A percentile compares a stretch with the other conserved stretches of the same genome.
phyloP scores from a whole-genome alignment of 1,140 invertebrate species.

The Cherax quadricarinatus region DNA sequence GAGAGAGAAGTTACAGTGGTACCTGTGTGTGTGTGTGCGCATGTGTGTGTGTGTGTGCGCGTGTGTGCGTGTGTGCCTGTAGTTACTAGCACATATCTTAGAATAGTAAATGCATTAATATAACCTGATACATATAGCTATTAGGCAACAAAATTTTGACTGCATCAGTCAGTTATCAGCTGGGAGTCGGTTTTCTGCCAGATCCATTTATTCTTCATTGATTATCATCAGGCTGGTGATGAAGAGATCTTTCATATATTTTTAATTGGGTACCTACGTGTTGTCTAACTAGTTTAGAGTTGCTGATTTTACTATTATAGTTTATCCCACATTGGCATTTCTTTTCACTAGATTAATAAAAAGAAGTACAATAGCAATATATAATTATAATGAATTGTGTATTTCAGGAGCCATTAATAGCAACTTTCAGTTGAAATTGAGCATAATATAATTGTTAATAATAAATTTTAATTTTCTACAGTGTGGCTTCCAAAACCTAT shows the following conservation, averaged over 20 bases:
- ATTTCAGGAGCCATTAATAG: background rate
- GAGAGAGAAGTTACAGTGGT: background rate
- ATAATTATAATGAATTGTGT: background rate
- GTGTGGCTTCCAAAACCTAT: background rate
- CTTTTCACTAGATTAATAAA: background rate
- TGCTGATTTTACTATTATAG: background rate
- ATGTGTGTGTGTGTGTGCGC: too few relatives aligned
- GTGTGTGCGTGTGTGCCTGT: background rate
- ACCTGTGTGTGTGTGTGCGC: background rate
- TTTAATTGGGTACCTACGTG: background rate
- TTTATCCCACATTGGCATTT: background rate
- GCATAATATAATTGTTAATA: background rate
- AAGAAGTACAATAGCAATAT: background rate
- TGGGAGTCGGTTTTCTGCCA: background rate
- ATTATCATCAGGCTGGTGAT: background rate
- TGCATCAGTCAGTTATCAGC: constrained; percentile 31
- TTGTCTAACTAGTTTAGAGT: background rate
- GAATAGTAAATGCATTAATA: background rate
- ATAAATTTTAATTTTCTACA: background rate
- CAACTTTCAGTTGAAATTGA: too few relatives aligned
- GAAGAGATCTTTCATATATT: background rate
- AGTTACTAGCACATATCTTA: background rate
- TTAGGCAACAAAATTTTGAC: constrained; percentile 27
- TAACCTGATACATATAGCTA: background rate
- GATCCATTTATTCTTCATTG: background rate